Percentiles rank a stretch among this genome's conserved stretches.
These are phyloP conservation scores for Arizona elegans DNA, from an alignment of 2,113 vertebrate species.

Conservation along the genomic window DNA sequence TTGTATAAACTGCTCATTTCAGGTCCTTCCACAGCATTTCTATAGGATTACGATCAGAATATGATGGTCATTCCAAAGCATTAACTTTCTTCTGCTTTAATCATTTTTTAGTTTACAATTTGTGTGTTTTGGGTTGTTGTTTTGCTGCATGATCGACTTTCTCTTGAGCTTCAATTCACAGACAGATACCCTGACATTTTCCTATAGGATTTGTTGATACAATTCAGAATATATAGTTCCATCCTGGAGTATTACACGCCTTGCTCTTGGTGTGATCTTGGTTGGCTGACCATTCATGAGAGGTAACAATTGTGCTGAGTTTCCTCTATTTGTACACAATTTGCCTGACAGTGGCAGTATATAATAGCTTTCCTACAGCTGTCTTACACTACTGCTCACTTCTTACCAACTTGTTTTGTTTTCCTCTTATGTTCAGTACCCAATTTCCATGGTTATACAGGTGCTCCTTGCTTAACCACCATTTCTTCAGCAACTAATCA, in stretches of 20 bases:
- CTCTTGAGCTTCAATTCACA: not conserved
- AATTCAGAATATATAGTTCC: not conserved
- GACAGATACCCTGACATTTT: not conserved
- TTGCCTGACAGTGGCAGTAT: not conserved
- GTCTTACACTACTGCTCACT: not conserved
- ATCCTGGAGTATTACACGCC: not conserved
- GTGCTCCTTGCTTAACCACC: not conserved
- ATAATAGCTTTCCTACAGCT: not conserved
- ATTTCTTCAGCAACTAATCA: not conserved
- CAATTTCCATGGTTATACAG: not conserved
- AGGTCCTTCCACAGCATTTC: not conserved
- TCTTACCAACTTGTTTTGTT: not conserved
- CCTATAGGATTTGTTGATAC: not conserved
- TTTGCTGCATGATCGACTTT: not conserved
- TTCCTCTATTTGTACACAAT: not conserved
- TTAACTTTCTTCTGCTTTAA: not conserved
- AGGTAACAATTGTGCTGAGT: not conserved
- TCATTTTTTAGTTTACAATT: not conserved
- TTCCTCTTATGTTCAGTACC: not conserved
- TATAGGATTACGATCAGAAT: not conserved
- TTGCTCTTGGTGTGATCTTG: not conserved
- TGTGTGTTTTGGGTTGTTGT: not conserved
- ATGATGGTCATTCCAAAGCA: not conserved
- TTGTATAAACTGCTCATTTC: not conserved
- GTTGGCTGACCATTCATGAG: not conserved